Base-by-base conservation (phyloP, 1,140 invertebrate species). In the Lordiphosa clarofinis region DNA sequence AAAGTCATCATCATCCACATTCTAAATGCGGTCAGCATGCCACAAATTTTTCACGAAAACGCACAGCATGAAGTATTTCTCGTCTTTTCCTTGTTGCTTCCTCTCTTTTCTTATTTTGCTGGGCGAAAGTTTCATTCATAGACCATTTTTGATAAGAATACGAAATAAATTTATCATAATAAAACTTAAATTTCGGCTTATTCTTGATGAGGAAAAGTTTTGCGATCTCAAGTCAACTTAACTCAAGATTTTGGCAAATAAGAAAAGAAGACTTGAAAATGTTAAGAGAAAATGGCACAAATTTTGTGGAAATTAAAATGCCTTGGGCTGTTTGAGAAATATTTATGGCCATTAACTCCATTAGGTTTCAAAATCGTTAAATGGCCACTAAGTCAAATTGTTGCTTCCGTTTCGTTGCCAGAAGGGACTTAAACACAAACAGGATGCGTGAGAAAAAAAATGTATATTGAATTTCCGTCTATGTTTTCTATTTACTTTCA, bases 291-390 rank as follows among this genome's bases (percentile, higher is more conserved):
- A 64, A 58, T 49, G 31, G 15, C 19, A 15, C 35, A 58, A 81
- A 81, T 82, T 62, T 43, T 42, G 47, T 37, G 55, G 54, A 35
- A 24, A 28, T 40, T 4, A 15, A 15, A 37, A 11, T 47, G n/a
- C 33, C 11, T 36, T 4, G 7, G 54, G 28, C 31, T 48, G 31
- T 19, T 44, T 19, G 40, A 42, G 56, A 42, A 52, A 72, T 76
- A 76, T 82, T 72, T 33, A 19, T 19, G 24, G 52, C 64, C 64
- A 60, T 69, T 57, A 75, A 81, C 76, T 82, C 55, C 65, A 70
- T 74, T 73, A 75, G 52, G 64, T 61, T 79, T 79, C 73, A 79
- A 56, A 56, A 79, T n/a, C 64, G 64, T 65, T 58, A 78, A 78
- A 60, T 68, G 62, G 43, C 58, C 49, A 57, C 73, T 59, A 58